Percentiles rank a stretch among this genome's conserved stretches.
These are phyloP conservation scores for Echinometra lucunter DNA, from an alignment of 53 echinoderm and acorn worm species.

Conservation along the genomic window DNA sequence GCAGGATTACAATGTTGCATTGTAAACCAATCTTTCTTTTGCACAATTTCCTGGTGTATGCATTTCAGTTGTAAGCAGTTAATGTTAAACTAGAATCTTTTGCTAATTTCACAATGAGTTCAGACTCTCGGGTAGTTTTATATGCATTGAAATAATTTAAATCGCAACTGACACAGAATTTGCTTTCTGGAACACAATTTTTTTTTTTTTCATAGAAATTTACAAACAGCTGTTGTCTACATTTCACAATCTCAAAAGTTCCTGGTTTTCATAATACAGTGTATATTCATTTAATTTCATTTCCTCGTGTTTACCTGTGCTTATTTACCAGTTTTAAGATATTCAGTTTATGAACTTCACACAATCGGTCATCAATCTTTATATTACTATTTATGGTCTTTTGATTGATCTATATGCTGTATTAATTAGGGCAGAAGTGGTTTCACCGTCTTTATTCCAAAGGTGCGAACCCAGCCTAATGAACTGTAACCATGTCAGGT, in stretches of 20 bases:
- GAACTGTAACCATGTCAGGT: neutral
- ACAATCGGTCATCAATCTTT: neutral
- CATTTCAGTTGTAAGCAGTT: neutral
- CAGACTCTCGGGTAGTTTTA: no score
- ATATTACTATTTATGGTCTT: neutral
- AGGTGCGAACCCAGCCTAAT: neutral
- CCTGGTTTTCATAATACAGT: no score
- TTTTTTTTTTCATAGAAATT: no score
- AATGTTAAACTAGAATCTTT: no score
- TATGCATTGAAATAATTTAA: no score
- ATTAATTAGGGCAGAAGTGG: constrained; percentile 19
- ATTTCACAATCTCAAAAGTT: no score
- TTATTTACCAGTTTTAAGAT: neutral
- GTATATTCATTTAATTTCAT: no score
- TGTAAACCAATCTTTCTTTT: neutral
- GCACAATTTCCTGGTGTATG: neutral
- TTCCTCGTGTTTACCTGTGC: no score
- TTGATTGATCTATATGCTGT: neutral
- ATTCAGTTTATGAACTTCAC: neutral
- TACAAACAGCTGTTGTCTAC: no score
- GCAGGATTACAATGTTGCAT: neutral
- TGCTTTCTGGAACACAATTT: no score
- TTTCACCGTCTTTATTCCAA: neutral
- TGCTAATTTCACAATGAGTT: no score
- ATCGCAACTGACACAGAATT: no score